Base-by-base conservation (phyloP, 2,888 invertebrate genomes). In the Globia sparganii region DNA sequence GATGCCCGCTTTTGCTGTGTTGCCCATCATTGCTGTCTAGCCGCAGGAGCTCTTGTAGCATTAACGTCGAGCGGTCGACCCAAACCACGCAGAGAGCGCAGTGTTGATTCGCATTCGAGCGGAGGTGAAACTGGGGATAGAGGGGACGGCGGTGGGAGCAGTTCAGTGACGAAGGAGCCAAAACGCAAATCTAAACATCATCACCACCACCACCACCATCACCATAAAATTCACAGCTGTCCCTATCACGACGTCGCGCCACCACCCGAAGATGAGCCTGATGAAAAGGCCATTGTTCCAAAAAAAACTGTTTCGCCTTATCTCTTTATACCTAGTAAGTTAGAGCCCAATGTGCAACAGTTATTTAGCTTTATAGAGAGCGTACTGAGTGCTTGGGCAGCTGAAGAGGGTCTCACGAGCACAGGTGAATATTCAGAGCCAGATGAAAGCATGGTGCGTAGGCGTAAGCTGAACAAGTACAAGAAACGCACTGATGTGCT, bases 351-450 rank as follows among this genome's bases (percentile, higher is more conserved):
- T 94, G 98, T 98, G 69, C 98, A 98, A 94, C 98, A 98, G 95
- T 96, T 98, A 89, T 98, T 98, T 94, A 98, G 98, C 94, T 98
- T 98, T 91, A 98, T 98, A 87, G 98, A 98, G 93, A 97, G 97
- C 86, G 98, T 98, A 73, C 94, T 98, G 83, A 98, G 98, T 92
- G 98, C 98, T 69, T 98, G 98, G 98, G 98, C 98, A 40, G 98
- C 98, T 78, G 97, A 97, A 88, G 97, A 97, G 87, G 98, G 98
- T 15, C 97, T 98, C 68, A 97, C 98, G 66, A 98, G 98, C 88
- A 98, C 98, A 46, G 98, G 98, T 46, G 98, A 98, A 91, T 97
- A 98, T 91, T 98, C 98, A 75, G 98, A 98, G 90, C 98, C 98
- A 78, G 98, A 98, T 90, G 98, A 98, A 91, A 97, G 98, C 81